Evolutionary conservation across 2,888 invertebrate genomes (phyloP).

Genomic region (Apamea crenata): DNA sequence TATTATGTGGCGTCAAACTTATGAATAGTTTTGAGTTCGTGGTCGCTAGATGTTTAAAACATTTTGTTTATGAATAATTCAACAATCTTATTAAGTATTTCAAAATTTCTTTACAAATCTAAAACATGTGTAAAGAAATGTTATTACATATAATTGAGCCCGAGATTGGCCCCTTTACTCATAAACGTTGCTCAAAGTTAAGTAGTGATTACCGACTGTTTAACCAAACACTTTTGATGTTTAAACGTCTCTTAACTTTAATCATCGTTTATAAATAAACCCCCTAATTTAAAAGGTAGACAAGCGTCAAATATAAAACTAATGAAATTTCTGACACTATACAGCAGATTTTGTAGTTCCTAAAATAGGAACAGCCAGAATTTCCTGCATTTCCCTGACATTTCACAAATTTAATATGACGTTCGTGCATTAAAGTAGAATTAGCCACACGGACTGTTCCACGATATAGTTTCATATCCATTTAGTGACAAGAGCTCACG

Average conservation of each 20-base stretch:
- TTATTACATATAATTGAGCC: background rate
- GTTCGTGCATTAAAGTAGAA: conserved; percentile 20
- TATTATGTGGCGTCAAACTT: conserved; percentile 22
- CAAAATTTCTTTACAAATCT: too few relatives aligned
- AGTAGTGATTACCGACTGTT: background rate
- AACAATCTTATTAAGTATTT: background rate
- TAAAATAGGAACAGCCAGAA: background rate
- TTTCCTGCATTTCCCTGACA: conserved; percentile 2
- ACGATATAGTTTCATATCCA: conserved; percentile 41
- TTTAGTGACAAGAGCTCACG: conserved; percentile 23
- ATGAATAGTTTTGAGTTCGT: conserved; percentile 23
- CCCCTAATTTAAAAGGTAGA: background rate
- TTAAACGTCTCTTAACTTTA: background rate
- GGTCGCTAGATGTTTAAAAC: conserved; percentile 4
- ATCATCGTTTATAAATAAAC: background rate
- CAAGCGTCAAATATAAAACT: background rate
- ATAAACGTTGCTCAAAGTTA: background rate
- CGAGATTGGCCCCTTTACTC: background rate
- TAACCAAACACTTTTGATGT: background rate
- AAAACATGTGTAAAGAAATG: background rate
- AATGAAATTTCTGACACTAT: background rate
- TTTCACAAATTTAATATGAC: conserved; percentile 21
- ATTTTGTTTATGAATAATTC: background rate
- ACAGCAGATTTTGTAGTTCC: background rate
- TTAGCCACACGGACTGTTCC: conserved; percentile 32